Base-by-base conservation (phyloP, 2,113 vertebrate genomes). In the Stegastes partitus region DNA sequence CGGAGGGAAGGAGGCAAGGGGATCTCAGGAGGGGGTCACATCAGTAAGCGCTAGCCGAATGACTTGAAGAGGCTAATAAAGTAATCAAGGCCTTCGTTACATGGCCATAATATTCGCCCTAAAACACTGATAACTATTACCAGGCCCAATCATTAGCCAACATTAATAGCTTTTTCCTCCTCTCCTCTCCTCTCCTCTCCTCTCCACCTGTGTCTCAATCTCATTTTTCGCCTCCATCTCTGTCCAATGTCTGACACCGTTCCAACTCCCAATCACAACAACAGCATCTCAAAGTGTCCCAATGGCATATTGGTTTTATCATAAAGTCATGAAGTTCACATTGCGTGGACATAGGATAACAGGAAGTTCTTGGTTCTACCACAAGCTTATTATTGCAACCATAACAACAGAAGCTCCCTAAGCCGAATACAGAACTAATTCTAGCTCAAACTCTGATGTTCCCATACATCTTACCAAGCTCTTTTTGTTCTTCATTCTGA, bases 71-170 rank as follows among this genome's bases (percentile, higher is more conserved):
- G 93, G 86, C 93, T 94, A 93, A 94, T 95, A 94, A 94, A 93
- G 93, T 94, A 89, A 95, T 95, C 91, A 94, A 90, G 93, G 78
- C 93, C 91, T 94, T 93, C 78, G 91, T 95, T 94, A 95, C 94
- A 94, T 91, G 93, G 89, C 87, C 87, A 93, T 95, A 94, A 94
- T 90, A 93, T 92, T 94, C 86, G 86, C 91, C 91, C 92, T 94
- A 93, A 94, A 94, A 95, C 92, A 94, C 92, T 90, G 92, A 93
- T 92, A 93, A 94, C 91, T 95, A 93, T 95, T 94, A 94, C 70
- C 55, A 81, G 78, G 82, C 89, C 89, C 90, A 89, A 90, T 94
- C 86, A 94, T 94, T 88, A 92, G 88, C 74, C 79, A 87, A 90
- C 90, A 86, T 90, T 90, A 94, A 94, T 92, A 85, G 92, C 85